Evolutionary conservation across 2,113 vertebrate genomes (phyloP).

Genomic region (Notothenia rossii): DNA sequence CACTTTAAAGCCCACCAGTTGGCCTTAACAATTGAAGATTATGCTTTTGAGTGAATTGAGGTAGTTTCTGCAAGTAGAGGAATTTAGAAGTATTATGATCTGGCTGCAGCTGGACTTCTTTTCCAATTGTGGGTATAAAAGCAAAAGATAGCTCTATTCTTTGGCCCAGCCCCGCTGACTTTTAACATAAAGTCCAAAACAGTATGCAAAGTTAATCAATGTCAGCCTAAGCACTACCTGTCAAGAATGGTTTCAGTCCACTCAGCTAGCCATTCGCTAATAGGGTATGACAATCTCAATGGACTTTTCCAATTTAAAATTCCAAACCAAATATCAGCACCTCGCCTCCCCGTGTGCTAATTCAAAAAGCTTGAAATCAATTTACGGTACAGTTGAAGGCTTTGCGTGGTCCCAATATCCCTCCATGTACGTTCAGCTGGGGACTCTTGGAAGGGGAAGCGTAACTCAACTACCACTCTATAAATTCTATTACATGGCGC

Average conservation of each 20-base stretch:
- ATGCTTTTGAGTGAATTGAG: conserved; percentile 15
- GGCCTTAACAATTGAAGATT: conserved; percentile 26
- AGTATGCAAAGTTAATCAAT: conserved; percentile 43
- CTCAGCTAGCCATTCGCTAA: conserved; percentile 53
- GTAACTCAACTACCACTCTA: conserved; percentile 74
- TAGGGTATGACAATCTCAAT: conserved; percentile 61
- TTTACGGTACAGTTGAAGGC: conserved; percentile 49
- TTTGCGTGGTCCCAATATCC: conserved; percentile 42
- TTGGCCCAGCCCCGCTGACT: neutral
- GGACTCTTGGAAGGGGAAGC: conserved; percentile 43
- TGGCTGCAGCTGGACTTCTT: neutral
- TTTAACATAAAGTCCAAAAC: conserved; percentile 24
- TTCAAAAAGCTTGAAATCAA: conserved; percentile 63
- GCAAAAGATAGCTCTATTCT: conserved; percentile 34
- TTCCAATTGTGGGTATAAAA: neutral
- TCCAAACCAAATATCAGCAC: conserved; percentile 59
- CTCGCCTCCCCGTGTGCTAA: conserved; percentile 29
- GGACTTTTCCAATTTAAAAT: conserved; percentile 64
- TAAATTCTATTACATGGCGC: conserved; percentile 72
- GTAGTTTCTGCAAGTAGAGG: neutral
- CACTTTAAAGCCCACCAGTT: neutral
- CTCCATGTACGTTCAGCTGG: conserved; percentile 43
- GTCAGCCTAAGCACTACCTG: conserved; percentile 31
- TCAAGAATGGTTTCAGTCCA: conserved; percentile 49
- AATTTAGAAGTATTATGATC: neutral